Evolutionary conservation across 37 sponge, comb jelly and placozoan species (phyloP).

Genomic region (Agelas oroides): DNA sequence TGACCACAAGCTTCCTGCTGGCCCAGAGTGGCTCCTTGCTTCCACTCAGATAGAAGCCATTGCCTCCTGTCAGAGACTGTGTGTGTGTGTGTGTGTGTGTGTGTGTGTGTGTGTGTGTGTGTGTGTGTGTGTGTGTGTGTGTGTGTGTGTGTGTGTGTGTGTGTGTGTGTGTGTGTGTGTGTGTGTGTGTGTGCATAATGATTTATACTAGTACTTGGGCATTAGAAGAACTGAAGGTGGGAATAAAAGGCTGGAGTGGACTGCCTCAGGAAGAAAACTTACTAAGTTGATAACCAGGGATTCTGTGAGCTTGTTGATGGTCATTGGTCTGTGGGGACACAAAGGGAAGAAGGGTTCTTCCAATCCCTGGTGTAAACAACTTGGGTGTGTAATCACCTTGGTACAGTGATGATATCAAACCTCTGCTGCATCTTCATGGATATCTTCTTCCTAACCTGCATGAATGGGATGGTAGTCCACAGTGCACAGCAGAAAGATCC

Average conservation of each 20-base stretch:
- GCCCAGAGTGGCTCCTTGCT: slow-evolving; percentile 80
- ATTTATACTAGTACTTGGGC: no score
- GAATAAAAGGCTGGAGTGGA: no score
- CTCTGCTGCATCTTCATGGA: slow-evolving; percentile 62
- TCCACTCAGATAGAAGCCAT: slow-evolving; percentile 75
- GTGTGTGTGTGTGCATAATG: background rate
- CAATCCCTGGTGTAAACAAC: no score
- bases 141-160: slow-evolving; percentile 10
- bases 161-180: slow-evolving; percentile 6
- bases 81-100: background rate
- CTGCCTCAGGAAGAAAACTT: background rate
- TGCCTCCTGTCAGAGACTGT: slow-evolving; percentile 65
- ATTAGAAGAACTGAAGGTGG: no score
- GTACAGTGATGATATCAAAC: slow-evolving; percentile 71
- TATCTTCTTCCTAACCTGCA: slow-evolving; percentile 51
- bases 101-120: background rate
- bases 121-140: slow-evolving; percentile 12
- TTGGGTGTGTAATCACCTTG: slow-evolving; percentile 30
- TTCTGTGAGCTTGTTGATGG: slow-evolving; percentile 65
- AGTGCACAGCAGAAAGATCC: no score
- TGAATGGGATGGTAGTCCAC: background rate
- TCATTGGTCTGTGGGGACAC: slow-evolving; percentile 43
- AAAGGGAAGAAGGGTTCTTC: no score
- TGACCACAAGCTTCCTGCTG: slow-evolving; percentile 71
- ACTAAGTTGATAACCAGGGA: slow-evolving; percentile 70